Evolutionary conservation across 2,797 vertebrate species (phyloP), one percentile per base, ranked within the genome.

Genomic region (Rhynchonycteris naso): DNA sequence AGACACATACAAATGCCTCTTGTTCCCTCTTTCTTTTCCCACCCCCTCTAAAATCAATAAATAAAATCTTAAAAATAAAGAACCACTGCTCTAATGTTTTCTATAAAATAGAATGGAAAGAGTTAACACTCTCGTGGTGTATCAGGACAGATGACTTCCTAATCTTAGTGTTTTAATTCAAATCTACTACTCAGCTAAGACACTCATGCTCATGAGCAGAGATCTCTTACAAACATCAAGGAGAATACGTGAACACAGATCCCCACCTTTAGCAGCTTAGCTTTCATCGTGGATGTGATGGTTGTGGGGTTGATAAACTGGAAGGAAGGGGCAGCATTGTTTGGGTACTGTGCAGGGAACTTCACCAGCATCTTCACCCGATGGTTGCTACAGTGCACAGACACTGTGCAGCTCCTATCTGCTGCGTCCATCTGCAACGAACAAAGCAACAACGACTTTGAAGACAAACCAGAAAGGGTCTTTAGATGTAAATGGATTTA

Each of bases 301-400:
- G 99, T 99, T 0, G 99, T 99, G 0, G 99, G 99, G 52, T 98
- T 98, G 95, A 99, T 99, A 13, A 99, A 99, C 98, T 99, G 99
- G 98, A 99, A 99, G 96, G 99, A 99, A 0, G 99, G 99, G 0
- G 99, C 99, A 0, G 99, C 99, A 0, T 99, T 99, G 97, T 99
- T 99, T 11, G 99, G 99, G 80, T 99, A 99, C 97, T 99, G 99
- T 0, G 99, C 99, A 0, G 99, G 99, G 93, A 99, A 99, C 97
- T 99, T 99, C 59, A 99, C 99, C 96, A 99, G 98, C 98, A 99
- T 99, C 85, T 99, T 99, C 76, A 99, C 99, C 26, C 99, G 98
- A 90, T 99, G 99, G 95, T 98, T 98, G 85, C 99, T 99, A 0
- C 99, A 99, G 97, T 99, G 99, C 75, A 99, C 99, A 0, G 99